Evolutionary conservation across 2,797 vertebrate genomes (phyloP), one percentile per base, ranked within the genome.

Genomic region (Sebastes baramenuke): DNA sequence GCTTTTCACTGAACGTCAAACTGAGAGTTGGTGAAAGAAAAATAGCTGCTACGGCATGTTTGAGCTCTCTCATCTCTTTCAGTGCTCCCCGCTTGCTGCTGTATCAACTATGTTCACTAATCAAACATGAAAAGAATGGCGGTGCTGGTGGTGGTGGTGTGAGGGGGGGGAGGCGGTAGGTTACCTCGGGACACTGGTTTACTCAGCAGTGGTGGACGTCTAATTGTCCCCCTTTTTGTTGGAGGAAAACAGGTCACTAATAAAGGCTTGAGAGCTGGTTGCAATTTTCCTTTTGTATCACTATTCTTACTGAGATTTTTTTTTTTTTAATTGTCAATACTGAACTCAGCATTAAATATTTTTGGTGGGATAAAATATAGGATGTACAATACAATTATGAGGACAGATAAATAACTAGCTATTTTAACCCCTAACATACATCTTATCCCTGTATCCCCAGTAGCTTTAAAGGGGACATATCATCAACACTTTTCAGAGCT

Each of bases 51-150:
- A 60, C 52, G 61, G 71, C 82, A 62, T 81, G 85, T 79, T 88
- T 38, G 29, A 81, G 84, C 67, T 71, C 70, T 85, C 67, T 79
- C 69, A 46, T 77, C 84, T 75, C 67, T 83, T 27, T 52, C 56
- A 56, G 61, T n/a, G 52, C 55, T 67, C 49, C 25, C 56, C 7
- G 34, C 65, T 46, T 36, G 32, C 71, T 65, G 67, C 74, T 75
- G 71, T 72, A 80, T 86, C 79, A 71, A 61, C 75, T 74, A 68
- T 74, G 56, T 82, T 91, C 85, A 78, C 79, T 85, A 85, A 90
- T 89, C 81, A 91, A 83, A 90, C 71, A 78, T 86, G 78, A 86
- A 77, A 77, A 80, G 79, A 69, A 71, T 59, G 38, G 59, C 20
- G 52, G 25, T 6, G 30, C n/a, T 59, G 38, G 30, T 29, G 30